Conservation (phyloP, 2,888 invertebrate species). For the Steinernema hermaphroditum region DNA sequence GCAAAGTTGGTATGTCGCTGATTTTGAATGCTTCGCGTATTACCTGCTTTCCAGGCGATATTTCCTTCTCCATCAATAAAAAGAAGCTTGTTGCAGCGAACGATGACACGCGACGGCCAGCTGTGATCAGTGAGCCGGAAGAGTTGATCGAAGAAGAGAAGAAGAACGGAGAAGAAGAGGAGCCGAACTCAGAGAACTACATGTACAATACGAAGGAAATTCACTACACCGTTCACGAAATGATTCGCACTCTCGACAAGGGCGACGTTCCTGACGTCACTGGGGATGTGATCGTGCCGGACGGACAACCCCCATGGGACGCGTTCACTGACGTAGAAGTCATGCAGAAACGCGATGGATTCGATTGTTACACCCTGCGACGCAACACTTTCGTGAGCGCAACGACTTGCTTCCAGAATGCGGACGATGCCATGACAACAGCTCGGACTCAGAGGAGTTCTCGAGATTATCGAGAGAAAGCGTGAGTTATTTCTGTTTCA, state of each 20-base stretch:
- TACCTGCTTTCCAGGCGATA: constrained; percentile 24
- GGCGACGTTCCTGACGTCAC: constrained; percentile 27
- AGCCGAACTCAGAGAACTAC: constrained; percentile 28
- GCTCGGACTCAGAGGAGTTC: no score
- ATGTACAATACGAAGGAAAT: constrained; percentile 32
- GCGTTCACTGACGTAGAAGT: constrained; percentile 18
- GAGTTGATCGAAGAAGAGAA: constrained; percentile 31
- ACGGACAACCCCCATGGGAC: constrained; percentile 27
- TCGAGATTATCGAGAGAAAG: no score
- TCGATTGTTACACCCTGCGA: constrained; percentile 31
- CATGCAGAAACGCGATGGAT: constrained; percentile 3
- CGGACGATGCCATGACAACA: no score
- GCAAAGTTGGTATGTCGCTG: not conserved
- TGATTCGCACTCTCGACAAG: constrained; percentile 31
- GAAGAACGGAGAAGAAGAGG: constrained; percentile 3
- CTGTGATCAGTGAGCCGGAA: not conserved
- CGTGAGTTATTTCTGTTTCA: no score
- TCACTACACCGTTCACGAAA: constrained; percentile 25
- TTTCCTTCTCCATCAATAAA: constrained; percentile 17
- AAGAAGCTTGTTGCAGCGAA: not conserved
- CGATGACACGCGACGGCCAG: constrained; percentile 10
- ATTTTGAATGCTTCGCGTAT: not conserved
- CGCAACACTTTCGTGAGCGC: constrained; percentile 31
- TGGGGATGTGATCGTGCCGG: not conserved
- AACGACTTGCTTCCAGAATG: not conserved